Conservation (phyloP, 1,140 invertebrate genomes). For the Neodiprion fabricii region DNA sequence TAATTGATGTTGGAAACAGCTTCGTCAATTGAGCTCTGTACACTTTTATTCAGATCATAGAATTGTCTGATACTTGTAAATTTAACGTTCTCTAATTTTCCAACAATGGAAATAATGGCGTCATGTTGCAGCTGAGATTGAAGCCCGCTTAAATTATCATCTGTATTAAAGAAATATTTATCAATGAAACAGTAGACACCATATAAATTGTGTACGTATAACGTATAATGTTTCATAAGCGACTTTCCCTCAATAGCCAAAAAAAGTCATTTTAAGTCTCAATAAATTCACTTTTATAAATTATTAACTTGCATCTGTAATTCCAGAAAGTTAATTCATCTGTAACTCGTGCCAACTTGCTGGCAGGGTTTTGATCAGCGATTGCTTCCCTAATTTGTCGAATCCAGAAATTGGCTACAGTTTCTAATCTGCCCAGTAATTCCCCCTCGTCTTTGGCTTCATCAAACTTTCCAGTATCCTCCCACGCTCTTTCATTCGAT, state of each 20-base stretch:
- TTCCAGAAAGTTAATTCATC: slow-evolving; percentile 89
- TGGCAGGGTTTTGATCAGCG: slow-evolving; percentile 57
- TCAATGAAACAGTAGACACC: too few relatives aligned
- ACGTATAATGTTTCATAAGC: too few relatives aligned
- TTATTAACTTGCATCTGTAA: slow-evolving; percentile 70
- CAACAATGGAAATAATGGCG: slow-evolving; percentile 73
- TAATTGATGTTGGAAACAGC: slow-evolving; percentile 82
- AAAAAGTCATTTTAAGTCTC: neutral
- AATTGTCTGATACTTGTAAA: slow-evolving; percentile 82
- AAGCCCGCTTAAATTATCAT: slow-evolving; percentile 79
- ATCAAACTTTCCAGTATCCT: slow-evolving; percentile 47
- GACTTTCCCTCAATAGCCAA: too few relatives aligned
- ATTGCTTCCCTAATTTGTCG: slow-evolving; percentile 80
- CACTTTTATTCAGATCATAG: slow-evolving; percentile 63
- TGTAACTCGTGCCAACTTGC: slow-evolving; percentile 71
- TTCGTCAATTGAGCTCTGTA: slow-evolving; percentile 68
- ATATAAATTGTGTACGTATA: neutral
- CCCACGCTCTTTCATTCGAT: slow-evolving; percentile 15
- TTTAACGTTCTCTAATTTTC: slow-evolving; percentile 74
- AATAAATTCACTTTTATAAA: neutral
- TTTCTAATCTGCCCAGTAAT: slow-evolving; percentile 78
- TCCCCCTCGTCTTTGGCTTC: slow-evolving; percentile 69
- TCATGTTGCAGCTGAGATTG: slow-evolving; percentile 76
- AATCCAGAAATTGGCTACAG: slow-evolving; percentile 82
- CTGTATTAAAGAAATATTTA: slow-evolving; percentile 59